phyloP scores from a whole-genome alignment of 2,797 vertebrate genomes.

The Nothura maculosa region DNA sequence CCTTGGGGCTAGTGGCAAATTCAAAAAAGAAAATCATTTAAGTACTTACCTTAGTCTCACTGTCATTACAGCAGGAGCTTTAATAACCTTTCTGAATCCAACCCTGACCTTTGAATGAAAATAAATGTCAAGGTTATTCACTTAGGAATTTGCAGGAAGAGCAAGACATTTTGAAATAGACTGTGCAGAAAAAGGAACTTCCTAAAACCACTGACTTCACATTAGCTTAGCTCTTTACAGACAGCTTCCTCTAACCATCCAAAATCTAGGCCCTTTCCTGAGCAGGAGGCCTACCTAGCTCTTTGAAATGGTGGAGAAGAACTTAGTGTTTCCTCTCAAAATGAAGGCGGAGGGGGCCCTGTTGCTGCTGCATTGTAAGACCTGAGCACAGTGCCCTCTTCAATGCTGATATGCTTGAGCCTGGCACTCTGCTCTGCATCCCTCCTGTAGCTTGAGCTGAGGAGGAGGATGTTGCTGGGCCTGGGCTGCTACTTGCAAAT shows the following conservation, averaged over 20 bases:
- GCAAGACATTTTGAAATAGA: not conserved
- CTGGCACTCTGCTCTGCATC: not conserved
- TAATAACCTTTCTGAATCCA: not conserved
- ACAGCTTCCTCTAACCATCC: not conserved
- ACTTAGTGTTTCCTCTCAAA: not conserved
- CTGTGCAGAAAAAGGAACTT: not conserved
- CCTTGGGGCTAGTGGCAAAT: not conserved
- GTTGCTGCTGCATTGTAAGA: not conserved
- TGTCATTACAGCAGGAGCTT: not conserved
- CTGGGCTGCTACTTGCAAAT: not conserved
- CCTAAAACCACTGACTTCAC: not conserved
- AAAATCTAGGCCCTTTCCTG: not conserved
- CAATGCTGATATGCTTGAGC: not conserved
- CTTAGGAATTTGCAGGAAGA: not conserved
- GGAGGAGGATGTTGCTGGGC: not conserved
- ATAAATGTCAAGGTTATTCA: not conserved
- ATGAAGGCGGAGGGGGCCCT: not conserved
- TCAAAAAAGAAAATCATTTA: slow-evolving; percentile 4
- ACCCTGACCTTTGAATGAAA: not conserved
- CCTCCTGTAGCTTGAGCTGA: not conserved
- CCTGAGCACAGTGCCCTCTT: not conserved
- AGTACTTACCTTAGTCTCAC: not conserved
- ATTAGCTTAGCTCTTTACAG: not conserved
- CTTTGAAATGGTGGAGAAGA: not conserved
- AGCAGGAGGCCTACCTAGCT: not conserved